Percentiles rank a stretch among this genome's conserved stretches.
These are phyloP conservation scores for Lasioglossum marginatum DNA, from an alignment of 2,888 invertebrate species.

Conservation along the genomic window DNA sequence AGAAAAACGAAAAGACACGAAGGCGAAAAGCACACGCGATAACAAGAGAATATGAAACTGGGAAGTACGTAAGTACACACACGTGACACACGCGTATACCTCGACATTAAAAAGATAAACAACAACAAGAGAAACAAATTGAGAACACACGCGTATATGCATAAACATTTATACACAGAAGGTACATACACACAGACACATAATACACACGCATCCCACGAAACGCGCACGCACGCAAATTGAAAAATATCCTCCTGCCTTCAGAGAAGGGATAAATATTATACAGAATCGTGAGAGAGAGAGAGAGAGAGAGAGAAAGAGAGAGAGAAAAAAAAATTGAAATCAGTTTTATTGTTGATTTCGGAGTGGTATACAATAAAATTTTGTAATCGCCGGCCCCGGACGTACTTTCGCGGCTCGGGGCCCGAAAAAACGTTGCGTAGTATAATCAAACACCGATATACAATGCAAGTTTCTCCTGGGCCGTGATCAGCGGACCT, in stretches of 20 bases:
- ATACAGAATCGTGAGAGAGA: conserved; percentile 62
- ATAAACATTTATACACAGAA: conserved; percentile 9
- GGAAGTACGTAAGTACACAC: conserved; percentile 28
- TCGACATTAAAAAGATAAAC: conserved; percentile 16
- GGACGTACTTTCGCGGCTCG: conserved; percentile 76
- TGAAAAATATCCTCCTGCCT: conserved; percentile 67
- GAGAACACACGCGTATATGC: conserved; percentile 29
- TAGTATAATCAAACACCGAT: conserved; percentile 83
- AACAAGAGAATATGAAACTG: conserved; percentile 23
- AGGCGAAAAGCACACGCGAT: conserved; percentile 28
- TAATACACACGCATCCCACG: conserved; percentile 19
- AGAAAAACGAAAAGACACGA: conserved; percentile 14
- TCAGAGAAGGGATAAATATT: conserved; percentile 65
- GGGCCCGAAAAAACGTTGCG: conserved; percentile 79
- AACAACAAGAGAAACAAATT: background rate
- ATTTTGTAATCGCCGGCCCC: conserved; percentile 78
- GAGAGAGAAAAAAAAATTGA: conserved; percentile 48
- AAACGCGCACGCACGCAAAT: conserved; percentile 39
- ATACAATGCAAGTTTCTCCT: conserved; percentile 75
- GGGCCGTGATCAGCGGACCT: conserved; percentile 65
- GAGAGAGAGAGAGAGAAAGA: conserved; percentile 33
- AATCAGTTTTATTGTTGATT: conserved; percentile 81
- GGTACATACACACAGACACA: background rate
- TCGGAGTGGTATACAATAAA: conserved; percentile 82
- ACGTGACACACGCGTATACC: conserved; percentile 20